Base-by-base conservation (phyloP, 2,888 invertebrate species). In the Polymixis lichenea region DNA sequence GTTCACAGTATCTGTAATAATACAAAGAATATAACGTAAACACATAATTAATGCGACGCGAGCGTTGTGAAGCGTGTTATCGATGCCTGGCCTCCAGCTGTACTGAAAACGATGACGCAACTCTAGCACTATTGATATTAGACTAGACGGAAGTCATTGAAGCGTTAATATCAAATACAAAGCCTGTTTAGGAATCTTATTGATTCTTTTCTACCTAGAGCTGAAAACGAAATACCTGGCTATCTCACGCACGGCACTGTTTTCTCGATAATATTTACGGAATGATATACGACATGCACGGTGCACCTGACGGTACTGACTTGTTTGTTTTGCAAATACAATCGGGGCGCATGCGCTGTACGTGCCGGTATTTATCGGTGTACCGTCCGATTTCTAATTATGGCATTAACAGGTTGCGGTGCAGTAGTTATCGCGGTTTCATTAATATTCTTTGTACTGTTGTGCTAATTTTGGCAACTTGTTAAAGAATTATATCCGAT, bases 351-450 rank as follows among this genome's bases (percentile, higher is more conserved):
- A 91, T 92, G 92, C 91, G 92, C 86, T 77, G 82, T 89, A 89
- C 88, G 89, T 88, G 88, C 78, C 71, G 89, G 87, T 84, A 89
- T 90, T 89, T 90, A 87, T 87, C 84, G 85, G 72, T 80, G 82
- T 83, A 85, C 83, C 83, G 86, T 81, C 85, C 83, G 90, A 90
- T 91, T 92, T 91, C 90, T 91, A 91, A 91, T 91, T 89, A 90
- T 86, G 86, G 85, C 83, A 86, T 86, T 90, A 83, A 81, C 81
- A 78, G 78, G 75, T 80, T 75, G 70, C 78, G 82, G 79, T 83
- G 82, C 79, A 80, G 80, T 82, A 82, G 76, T 79, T 84, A 81
- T 86, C 72, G 78, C 74, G 78, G 80, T 87, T 87, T 88, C 84
- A 72, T 87, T 81, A 82, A 70, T 76, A 76, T 70, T 78, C 55